Evolutionary conservation across 2,113 vertebrate species (phyloP).

Genomic region (Vidua chalybeata): DNA sequence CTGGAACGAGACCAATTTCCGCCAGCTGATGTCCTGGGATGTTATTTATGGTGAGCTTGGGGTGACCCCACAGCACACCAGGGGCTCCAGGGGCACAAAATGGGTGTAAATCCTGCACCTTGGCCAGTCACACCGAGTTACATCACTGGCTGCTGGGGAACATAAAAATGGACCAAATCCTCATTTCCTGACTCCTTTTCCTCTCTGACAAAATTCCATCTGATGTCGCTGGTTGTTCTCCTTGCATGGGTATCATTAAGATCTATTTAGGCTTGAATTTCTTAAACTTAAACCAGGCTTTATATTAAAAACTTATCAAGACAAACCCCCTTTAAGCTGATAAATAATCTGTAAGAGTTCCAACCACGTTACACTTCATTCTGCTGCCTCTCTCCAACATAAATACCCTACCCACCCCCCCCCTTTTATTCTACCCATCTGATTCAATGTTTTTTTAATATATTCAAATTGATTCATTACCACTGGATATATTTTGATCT

Average conservation of each 20-base stretch:
- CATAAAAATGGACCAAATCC: neutral
- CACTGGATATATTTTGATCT: neutral
- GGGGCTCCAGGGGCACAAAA: neutral
- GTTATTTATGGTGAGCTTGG: accelerated
- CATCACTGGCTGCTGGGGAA: accelerated
- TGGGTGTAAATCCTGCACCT: accelerated
- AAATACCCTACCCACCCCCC: accelerated
- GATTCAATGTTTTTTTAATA: neutral
- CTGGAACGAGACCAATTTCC: neutral
- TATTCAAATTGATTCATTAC: neutral
- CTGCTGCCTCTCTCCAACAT: neutral
- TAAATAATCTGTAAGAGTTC: neutral
- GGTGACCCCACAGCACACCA: neutral
- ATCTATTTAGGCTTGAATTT: neutral
- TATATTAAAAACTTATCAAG: neutral
- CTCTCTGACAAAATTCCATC: neutral
- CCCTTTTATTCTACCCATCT: neutral
- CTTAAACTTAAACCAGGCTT: neutral
- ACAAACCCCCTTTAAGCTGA: neutral
- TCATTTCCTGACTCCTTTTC: neutral
- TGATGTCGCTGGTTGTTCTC: neutral
- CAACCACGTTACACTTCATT: neutral
- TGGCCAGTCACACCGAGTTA: accelerated
- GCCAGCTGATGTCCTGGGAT: neutral
- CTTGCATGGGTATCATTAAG: neutral